phyloP scores from a whole-genome alignment of 2,113 vertebrate species.

The Gallinago paraguaiae region DNA sequence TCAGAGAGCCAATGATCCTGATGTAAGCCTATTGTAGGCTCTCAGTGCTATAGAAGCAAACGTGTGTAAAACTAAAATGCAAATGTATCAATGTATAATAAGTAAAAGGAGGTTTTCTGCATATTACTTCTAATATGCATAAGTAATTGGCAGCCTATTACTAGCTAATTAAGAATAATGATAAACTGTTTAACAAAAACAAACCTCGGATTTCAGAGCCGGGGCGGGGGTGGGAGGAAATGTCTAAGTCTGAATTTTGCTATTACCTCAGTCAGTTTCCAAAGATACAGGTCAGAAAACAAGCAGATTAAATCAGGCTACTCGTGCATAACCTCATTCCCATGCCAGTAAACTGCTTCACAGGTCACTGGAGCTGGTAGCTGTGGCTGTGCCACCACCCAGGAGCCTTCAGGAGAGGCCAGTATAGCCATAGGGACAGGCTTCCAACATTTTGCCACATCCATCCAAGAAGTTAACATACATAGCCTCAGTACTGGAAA shows the following conservation, averaged over 20 bases:
- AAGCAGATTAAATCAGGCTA: neutral
- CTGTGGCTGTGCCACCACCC: neutral
- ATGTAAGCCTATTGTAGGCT: neutral
- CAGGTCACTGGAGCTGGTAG: neutral
- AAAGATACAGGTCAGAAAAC: neutral
- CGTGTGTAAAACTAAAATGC: slow-evolving; percentile 9
- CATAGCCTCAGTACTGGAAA: neutral
- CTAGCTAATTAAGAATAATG: slow-evolving; percentile 47
- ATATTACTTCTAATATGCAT: neutral
- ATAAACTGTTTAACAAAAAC: slow-evolving; percentile 52
- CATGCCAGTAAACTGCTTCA: neutral
- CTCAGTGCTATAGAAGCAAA: neutral
- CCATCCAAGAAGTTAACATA: neutral
- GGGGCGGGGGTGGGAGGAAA: accelerated
- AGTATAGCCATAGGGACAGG: accelerated
- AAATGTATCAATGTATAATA: neutral
- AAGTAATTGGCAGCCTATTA: slow-evolving; percentile 39
- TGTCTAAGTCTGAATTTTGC: neutral
- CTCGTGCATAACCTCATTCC: neutral
- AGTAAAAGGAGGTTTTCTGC: neutral
- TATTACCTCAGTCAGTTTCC: neutral
- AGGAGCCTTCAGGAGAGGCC: neutral
- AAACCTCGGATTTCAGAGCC: neutral
- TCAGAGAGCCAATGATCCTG: neutral
- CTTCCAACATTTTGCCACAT: neutral